These are phyloP conservation scores for Upupa epops DNA, from an alignment of 2,113 vertebrate genomes.

Conservation along the genomic window DNA sequence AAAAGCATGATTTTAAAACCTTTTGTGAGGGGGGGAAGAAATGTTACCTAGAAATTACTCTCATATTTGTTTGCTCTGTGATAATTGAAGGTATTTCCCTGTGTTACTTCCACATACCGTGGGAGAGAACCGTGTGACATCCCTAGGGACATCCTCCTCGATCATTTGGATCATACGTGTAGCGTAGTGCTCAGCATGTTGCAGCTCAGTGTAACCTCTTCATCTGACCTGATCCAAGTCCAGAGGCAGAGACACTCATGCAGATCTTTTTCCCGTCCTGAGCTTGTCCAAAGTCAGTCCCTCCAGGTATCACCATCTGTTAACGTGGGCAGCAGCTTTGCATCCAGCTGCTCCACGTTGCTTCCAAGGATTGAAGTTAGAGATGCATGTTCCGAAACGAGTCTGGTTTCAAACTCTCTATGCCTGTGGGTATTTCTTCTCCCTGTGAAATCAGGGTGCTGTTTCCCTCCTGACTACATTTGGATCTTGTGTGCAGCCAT, in stretches of 20 bases:
- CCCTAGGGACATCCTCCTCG: background rate
- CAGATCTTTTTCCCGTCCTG: background rate
- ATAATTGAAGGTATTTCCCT: too few relatives aligned
- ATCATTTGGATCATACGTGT: background rate
- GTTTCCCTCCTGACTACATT: background rate
- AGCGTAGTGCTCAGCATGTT: background rate
- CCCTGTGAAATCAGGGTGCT: background rate
- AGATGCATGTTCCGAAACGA: background rate
- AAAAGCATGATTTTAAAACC: background rate
- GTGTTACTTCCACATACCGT: background rate
- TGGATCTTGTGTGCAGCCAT: background rate
- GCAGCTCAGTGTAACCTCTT: background rate
- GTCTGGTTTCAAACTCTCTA: background rate
- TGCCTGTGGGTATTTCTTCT: background rate
- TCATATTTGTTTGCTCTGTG: too few relatives aligned
- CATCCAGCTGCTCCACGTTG: background rate
- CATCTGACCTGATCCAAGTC: background rate
- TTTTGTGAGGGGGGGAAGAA: accelerated
- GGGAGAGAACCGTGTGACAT: background rate
- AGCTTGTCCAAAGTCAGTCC: background rate
- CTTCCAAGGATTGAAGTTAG: background rate
- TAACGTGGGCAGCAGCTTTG: background rate
- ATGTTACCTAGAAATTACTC: too few relatives aligned
- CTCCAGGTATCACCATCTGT: background rate
- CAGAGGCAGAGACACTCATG: background rate